These are phyloP conservation scores for Megalops atlanticus DNA, from an alignment of 2,113 vertebrate genomes.

Conservation along the genomic window DNA sequence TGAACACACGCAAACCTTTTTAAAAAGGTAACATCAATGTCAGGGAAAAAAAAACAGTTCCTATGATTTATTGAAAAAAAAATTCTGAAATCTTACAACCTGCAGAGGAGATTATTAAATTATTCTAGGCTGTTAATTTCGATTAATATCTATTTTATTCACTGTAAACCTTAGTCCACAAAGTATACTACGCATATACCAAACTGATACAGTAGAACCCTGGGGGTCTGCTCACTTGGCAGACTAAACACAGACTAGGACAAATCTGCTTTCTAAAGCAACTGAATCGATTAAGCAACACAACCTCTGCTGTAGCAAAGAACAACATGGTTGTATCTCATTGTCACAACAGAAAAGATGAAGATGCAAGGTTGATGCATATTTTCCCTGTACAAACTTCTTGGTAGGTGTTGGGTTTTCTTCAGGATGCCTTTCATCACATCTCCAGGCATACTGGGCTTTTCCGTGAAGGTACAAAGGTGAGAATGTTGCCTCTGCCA, in stretches of 20 bases:
- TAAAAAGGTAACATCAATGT: neutral
- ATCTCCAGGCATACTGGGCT: neutral
- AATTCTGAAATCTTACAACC: neutral
- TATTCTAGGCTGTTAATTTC: neutral
- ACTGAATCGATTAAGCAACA: conserved; percentile 4
- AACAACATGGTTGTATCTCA: neutral
- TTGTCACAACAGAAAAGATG: neutral
- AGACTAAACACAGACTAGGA: neutral
- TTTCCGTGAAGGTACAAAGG: neutral
- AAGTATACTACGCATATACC: conserved; percentile 3
- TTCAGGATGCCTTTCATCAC: neutral
- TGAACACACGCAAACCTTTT: neutral
- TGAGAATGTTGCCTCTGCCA: neutral
- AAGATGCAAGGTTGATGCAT: neutral
- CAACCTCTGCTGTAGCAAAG: neutral
- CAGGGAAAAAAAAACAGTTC: neutral
- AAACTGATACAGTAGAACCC: neutral
- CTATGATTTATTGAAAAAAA: neutral
- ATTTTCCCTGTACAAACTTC: neutral
- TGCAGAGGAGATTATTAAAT: neutral
- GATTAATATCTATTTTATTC: neutral
- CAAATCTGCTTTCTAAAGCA: conserved; percentile 22
- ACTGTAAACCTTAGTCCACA: neutral
- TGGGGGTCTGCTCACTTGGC: neutral
- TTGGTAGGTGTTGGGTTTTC: neutral